Conservation (phyloP, 2,797 vertebrate genomes). For the Rousettus madagascariensis region DNA sequence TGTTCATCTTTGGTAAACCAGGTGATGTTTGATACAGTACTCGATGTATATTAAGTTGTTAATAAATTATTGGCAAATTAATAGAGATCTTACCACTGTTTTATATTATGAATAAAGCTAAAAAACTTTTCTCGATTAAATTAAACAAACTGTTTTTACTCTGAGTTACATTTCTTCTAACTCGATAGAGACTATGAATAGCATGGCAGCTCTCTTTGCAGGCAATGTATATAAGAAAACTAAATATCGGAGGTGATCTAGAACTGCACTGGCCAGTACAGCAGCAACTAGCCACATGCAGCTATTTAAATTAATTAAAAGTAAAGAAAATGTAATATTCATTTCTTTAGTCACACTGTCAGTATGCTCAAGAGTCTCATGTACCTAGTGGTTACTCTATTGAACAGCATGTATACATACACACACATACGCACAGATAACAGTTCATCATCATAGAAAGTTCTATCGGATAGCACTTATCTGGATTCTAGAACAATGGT, state of each 20-base stretch:
- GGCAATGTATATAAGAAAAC: not conserved
- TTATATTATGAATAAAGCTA: constrained; percentile 9
- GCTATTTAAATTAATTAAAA: constrained; percentile 24
- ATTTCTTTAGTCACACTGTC: not conserved
- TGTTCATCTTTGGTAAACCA: not conserved
- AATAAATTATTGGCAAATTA: constrained; percentile 10
- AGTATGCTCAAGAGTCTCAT: not conserved
- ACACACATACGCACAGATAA: not conserved
- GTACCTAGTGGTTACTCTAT: not conserved
- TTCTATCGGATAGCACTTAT: not conserved
- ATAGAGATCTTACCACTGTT: not conserved
- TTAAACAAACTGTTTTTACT: not conserved
- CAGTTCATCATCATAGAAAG: not conserved
- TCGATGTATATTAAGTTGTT: not conserved
- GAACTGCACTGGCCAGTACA: not conserved
- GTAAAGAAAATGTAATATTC: not conserved
- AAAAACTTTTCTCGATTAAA: not conserved
- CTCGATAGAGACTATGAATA: not conserved
- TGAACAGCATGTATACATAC: not conserved
- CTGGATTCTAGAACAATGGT: not conserved
- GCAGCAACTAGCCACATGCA: not conserved
- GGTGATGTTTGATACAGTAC: not conserved
- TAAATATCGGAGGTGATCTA: not conserved
- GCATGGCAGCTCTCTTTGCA: not conserved
- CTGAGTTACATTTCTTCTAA: not conserved